These are phyloP conservation scores for Sitta carolinensis DNA, from an alignment of 2,797 vertebrate species.

Conservation along the genomic window DNA sequence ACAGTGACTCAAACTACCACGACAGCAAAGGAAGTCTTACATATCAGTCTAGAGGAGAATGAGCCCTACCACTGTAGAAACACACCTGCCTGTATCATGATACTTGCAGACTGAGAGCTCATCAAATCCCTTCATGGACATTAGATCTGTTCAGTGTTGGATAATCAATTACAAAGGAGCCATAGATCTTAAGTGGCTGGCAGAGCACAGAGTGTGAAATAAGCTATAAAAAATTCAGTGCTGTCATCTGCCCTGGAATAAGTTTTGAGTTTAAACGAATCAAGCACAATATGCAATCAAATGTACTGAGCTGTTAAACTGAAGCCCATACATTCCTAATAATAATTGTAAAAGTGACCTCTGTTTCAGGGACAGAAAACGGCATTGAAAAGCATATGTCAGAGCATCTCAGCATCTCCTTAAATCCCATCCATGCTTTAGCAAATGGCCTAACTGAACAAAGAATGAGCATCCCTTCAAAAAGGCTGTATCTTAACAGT, in stretches of 20 bases:
- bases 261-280: slow-evolving; percentile 15
- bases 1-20: background rate
- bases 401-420: background rate
- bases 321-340: background rate
- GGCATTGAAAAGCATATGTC: background rate
- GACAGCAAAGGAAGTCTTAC: background rate
- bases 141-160: background rate
- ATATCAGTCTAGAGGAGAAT: background rate
- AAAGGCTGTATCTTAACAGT: background rate
- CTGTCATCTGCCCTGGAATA: slow-evolving; percentile 8
- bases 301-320: slow-evolving; percentile 28
- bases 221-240: slow-evolving; percentile 35
- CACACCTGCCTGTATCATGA: background rate
- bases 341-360: slow-evolving; percentile 32
- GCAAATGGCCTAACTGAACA: background rate
- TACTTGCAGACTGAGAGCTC: background rate
- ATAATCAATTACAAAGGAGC: slow-evolving; percentile 29
- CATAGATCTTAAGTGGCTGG: background rate
- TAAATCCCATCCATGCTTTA: background rate
- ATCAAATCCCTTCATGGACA: background rate
- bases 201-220: slow-evolving; percentile 40
- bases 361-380: background rate
- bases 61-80: background rate
- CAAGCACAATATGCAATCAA: slow-evolving; percentile 22
- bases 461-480: background rate